Conservation (phyloP, 2,888 invertebrate genomes). For the Thecophora atra region DNA sequence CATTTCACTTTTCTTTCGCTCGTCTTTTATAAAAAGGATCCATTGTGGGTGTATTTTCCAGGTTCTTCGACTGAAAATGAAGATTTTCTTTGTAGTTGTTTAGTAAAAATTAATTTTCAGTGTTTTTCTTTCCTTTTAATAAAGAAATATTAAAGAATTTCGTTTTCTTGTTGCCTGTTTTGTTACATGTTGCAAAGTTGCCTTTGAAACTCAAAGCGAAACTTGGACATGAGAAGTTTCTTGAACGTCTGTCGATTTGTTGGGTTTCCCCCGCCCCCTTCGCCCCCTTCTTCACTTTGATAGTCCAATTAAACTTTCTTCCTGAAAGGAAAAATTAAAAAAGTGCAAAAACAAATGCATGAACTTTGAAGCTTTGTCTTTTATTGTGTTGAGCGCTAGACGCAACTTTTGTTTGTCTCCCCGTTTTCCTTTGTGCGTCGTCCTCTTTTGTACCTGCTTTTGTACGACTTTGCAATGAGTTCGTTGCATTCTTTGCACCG, state of each 20-base stretch:
- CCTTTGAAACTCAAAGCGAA: neutral
- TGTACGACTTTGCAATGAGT: constrained; percentile 19
- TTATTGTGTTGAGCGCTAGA: neutral
- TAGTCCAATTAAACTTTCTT: constrained; percentile 27
- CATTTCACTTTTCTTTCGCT: too few species aligned
- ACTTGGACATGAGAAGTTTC: constrained; percentile 3
- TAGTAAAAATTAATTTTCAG: too few species aligned
- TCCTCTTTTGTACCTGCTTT: neutral
- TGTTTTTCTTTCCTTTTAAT: too few species aligned
- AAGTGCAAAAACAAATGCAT: neutral
- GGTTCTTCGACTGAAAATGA: too few species aligned
- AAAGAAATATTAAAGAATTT: too few species aligned
- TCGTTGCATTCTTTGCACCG: constrained; percentile 22
- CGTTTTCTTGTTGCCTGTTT: too few species aligned
- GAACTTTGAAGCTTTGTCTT: constrained; percentile 10
- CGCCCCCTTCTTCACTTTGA: neutral
- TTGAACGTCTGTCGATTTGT: neutral
- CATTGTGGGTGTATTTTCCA: too few species aligned
- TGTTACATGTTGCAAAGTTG: too few species aligned
- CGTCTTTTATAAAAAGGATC: too few species aligned
- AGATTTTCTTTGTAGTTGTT: too few species aligned
- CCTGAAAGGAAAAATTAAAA: constrained; percentile 9
- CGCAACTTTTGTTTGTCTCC: neutral
- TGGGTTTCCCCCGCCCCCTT: neutral
- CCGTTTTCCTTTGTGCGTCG: neutral